phyloP scores from a whole-genome alignment of 2,888 invertebrate species.

The Patella caerulea region DNA sequence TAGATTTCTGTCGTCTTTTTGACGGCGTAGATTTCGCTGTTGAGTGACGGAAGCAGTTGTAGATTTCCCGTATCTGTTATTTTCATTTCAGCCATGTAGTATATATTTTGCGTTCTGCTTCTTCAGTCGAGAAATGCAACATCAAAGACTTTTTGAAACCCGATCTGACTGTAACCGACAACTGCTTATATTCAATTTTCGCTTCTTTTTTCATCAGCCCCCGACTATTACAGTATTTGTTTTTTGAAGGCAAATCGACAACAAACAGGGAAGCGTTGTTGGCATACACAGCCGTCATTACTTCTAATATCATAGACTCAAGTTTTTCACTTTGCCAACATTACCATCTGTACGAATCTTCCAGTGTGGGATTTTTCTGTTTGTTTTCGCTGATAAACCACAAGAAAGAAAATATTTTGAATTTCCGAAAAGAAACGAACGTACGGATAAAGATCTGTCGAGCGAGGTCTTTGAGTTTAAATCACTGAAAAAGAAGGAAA shows the following conservation, averaged over 20 bases:
- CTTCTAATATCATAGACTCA: not conserved
- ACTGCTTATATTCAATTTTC: slow-evolving; percentile 13
- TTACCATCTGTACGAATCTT: slow-evolving; percentile 3
- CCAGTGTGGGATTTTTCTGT: slow-evolving; percentile 9
- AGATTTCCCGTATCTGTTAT: not conserved
- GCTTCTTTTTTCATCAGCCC: slow-evolving; percentile 4
- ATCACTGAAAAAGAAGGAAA: too few species aligned
- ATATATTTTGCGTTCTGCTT: slow-evolving; percentile 11
- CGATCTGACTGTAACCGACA: slow-evolving; percentile 10
- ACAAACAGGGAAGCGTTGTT: slow-evolving; percentile 9
- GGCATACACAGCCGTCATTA: slow-evolving; percentile 6
- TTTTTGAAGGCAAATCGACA: slow-evolving; percentile 6
- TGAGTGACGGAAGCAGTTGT: slow-evolving; percentile 5
- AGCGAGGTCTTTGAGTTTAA: not conserved
- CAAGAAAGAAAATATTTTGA: slow-evolving; percentile 11
- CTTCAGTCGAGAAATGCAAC: slow-evolving; percentile 7
- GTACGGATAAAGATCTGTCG: slow-evolving; percentile 2
- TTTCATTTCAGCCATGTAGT: slow-evolving; percentile 7
- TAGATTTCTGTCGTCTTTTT: slow-evolving; percentile 1
- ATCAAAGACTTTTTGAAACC: not conserved
- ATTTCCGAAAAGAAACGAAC: slow-evolving; percentile 9
- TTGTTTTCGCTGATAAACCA: slow-evolving; percentile 9
- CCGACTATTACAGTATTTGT: slow-evolving; percentile 6
- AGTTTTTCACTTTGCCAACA: not conserved
- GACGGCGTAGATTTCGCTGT: not conserved